A percentile compares a stretch with the other conserved stretches of the same genome.
Conservation (phyloP, 1,140 invertebrate genomes). For the Philopotamus ludificatus region DNA sequence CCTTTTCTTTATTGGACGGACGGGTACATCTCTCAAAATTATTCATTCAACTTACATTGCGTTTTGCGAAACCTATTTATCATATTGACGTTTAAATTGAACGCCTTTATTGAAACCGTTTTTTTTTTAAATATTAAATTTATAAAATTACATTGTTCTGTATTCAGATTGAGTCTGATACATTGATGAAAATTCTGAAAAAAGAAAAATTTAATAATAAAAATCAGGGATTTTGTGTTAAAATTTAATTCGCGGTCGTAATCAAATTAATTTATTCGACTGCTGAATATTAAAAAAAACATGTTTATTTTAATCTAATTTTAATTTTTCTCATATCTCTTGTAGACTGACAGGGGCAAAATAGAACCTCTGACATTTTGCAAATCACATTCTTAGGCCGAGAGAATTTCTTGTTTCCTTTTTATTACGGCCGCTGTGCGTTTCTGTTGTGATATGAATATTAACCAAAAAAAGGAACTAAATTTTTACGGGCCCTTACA, state of each 20-base stretch:
- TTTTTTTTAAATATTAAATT: neutral
- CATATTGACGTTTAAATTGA: neutral
- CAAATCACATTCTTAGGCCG: too few species aligned
- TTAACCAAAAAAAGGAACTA: neutral
- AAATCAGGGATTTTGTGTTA: too few species aligned
- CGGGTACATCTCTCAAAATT: neutral
- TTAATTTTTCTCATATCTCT: too few species aligned
- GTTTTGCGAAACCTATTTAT: neutral
- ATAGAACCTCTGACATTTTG: too few species aligned
- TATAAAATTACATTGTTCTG: neutral
- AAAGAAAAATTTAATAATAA: too few species aligned
- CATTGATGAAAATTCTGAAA: too few species aligned
- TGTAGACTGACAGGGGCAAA: too few species aligned
- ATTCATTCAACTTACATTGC: neutral
- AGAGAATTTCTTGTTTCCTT: neutral
- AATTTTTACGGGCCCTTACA: constrained; percentile 5
- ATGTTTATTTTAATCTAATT: too few species aligned
- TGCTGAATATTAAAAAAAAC: too few species aligned
- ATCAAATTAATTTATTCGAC: too few species aligned
- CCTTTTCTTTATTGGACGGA: neutral
- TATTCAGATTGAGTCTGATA: too few species aligned
- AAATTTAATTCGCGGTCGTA: too few species aligned
- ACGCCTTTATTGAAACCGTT: neutral
- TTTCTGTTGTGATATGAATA: neutral
- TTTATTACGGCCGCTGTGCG: neutral